Conservation (phyloP, 2,113 vertebrate genomes). For the Neodon shergylaensis region DNA sequence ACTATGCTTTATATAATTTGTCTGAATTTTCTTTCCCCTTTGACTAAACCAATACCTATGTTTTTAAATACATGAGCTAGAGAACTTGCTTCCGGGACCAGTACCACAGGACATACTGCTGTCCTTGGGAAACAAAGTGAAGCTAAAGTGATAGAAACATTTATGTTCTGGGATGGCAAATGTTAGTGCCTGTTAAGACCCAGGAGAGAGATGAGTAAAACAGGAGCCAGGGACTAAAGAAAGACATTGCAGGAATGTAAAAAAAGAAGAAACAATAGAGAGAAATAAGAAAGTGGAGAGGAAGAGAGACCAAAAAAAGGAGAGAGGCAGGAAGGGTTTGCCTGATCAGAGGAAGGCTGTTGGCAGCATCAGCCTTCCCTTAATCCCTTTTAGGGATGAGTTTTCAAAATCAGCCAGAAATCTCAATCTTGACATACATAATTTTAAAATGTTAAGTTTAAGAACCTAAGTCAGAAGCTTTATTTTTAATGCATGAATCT, state of each 20-base stretch:
- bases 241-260: background rate
- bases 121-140: background rate
- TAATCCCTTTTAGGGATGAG: background rate
- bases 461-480: background rate
- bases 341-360: background rate
- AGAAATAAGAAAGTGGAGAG: background rate
- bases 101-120: background rate
- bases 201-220: slow-evolving; percentile 1
- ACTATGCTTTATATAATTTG: background rate
- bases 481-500: slow-evolving; percentile 2
- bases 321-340: background rate
- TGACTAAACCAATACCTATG: background rate
- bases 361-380: background rate
- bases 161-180: background rate
- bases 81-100: background rate
- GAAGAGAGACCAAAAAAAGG: background rate
- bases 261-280: background rate
- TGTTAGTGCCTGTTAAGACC: background rate
- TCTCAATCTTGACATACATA: background rate
- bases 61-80: background rate
- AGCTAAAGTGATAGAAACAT: background rate
- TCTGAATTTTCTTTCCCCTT: background rate
- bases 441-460: background rate
- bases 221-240: background rate
- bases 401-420: slow-evolving; percentile 34